A percentile compares a stretch with the other conserved stretches of the same genome.
Conservation (phyloP, 1,140 invertebrate species). For the Oryctes rhinoceros region DNA sequence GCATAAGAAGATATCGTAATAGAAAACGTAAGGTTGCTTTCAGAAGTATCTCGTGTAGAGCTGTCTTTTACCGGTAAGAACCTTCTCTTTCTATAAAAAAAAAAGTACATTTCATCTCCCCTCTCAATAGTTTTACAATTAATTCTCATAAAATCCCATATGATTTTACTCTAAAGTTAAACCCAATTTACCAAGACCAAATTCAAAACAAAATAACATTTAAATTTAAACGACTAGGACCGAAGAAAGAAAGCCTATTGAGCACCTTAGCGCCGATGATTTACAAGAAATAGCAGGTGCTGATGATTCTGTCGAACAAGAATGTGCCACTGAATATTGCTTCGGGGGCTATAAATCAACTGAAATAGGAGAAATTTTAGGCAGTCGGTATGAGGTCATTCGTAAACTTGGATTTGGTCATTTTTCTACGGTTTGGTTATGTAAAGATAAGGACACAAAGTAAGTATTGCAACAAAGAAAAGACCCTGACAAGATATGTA, state of each 20-base stretch:
- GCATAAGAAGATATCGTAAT: constrained; percentile 5
- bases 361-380: constrained; percentile 91
- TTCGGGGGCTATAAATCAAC: constrained; percentile 97
- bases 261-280: constrained; percentile 64
- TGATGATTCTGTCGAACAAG: constrained; percentile 90
- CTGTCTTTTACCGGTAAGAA: constrained; percentile 14
- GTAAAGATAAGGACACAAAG: constrained; percentile 79
- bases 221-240: not conserved
- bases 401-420: constrained; percentile 98
- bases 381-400: constrained; percentile 91
- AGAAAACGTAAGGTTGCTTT: constrained; percentile 8
- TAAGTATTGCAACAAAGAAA: not conserved
- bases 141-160: too few relatives aligned
- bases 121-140: too few relatives aligned
- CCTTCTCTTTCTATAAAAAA: not conserved
- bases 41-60: constrained; percentile 4
- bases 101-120: too few relatives aligned
- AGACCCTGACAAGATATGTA: not conserved
- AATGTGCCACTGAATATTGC: constrained; percentile 91
- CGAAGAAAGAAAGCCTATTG: constrained; percentile 21
- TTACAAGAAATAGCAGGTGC: constrained; percentile 69
- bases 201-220: not conserved
- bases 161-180: not conserved
- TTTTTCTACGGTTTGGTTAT: constrained; percentile 98
- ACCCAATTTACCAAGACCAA: not conserved